A percentile compares a stretch with the other conserved stretches of the same genome.
phyloP scores from a whole-genome alignment of 2,113 vertebrate genomes.

The Hemibagrus wyckioides region DNA sequence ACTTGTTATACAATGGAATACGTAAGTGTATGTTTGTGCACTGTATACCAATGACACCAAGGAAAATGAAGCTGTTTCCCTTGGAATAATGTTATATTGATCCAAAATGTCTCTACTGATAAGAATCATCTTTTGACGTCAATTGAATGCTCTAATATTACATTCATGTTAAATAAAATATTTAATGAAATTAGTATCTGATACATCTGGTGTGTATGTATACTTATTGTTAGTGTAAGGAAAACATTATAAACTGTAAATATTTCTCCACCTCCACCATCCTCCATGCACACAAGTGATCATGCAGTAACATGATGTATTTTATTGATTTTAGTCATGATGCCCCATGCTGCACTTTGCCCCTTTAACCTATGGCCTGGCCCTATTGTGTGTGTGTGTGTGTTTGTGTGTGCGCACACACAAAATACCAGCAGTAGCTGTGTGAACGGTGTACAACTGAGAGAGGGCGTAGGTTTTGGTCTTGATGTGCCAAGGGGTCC shows the following conservation, averaged over 20 bases:
- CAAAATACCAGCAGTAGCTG: conserved; percentile 69
- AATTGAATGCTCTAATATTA: background rate
- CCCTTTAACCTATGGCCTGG: conserved; percentile 33
- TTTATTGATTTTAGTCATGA: conserved; percentile 75
- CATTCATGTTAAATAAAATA: background rate
- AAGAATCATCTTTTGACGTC: background rate
- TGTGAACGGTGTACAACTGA: conserved; percentile 53
- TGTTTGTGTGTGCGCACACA: conserved; percentile 63
- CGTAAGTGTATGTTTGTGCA: background rate
- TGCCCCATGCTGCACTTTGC: conserved; percentile 55
- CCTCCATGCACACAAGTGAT: conserved; percentile 50
- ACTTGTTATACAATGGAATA: background rate
- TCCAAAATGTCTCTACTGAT: background rate
- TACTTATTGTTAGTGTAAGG: background rate
- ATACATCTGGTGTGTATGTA: background rate
- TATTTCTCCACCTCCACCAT: background rate
- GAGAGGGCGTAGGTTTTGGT: conserved; percentile 36
- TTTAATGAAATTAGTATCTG: background rate
- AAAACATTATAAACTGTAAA: background rate
- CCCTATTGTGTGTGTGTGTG: conserved; percentile 52
- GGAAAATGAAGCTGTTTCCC: background rate
- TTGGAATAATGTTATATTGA: background rate
- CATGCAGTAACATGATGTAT: conserved; percentile 69
- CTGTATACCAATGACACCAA: background rate
- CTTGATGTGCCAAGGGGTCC: conserved; percentile 40